Conservation (phyloP, 2,888 invertebrate genomes). For the Xylota segnis region DNA sequence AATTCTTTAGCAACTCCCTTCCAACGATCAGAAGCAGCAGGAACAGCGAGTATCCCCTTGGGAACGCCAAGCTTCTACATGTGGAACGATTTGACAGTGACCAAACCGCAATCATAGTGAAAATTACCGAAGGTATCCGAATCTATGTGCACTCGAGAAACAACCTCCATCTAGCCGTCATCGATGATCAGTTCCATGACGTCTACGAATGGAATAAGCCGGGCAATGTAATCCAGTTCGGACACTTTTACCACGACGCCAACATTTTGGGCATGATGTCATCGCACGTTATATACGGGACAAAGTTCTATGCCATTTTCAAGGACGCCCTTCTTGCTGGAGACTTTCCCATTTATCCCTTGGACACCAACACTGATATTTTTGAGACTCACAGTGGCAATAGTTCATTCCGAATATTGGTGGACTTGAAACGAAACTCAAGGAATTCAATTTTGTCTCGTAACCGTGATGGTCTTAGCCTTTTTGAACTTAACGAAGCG, state of each 20-base stretch:
- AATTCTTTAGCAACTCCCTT: not conserved
- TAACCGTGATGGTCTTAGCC: conserved; percentile 15
- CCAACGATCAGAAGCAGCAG: conserved; percentile 17
- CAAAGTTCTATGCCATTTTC: conserved; percentile 32
- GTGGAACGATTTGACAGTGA: conserved; percentile 10
- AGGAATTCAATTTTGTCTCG: not conserved
- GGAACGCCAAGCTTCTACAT: not conserved
- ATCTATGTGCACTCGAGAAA: conserved; percentile 20
- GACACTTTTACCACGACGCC: conserved; percentile 33
- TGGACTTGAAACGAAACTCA: not conserved
- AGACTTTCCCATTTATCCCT: conserved; percentile 21
- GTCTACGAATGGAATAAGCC: conserved; percentile 28
- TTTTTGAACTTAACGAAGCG: conserved; percentile 30
- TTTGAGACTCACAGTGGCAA: conserved; percentile 5
- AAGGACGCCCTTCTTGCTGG: conserved; percentile 29
- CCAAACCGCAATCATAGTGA: conserved; percentile 29
- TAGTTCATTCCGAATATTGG: not conserved
- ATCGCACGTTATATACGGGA: conserved; percentile 6
- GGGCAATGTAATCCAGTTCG: conserved; percentile 30
- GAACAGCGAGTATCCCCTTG: conserved; percentile 8
- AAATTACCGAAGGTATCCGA: conserved; percentile 21
- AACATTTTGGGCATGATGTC: conserved; percentile 39
- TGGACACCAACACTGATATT: conserved; percentile 21
- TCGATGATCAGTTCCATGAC: conserved; percentile 48
- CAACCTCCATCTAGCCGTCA: conserved; percentile 4